Percentiles rank a stretch among this genome's conserved stretches.
Evolutionary conservation across 2,113 vertebrate species (phyloP).

Genomic region (Psittacara wagleri): DNA sequence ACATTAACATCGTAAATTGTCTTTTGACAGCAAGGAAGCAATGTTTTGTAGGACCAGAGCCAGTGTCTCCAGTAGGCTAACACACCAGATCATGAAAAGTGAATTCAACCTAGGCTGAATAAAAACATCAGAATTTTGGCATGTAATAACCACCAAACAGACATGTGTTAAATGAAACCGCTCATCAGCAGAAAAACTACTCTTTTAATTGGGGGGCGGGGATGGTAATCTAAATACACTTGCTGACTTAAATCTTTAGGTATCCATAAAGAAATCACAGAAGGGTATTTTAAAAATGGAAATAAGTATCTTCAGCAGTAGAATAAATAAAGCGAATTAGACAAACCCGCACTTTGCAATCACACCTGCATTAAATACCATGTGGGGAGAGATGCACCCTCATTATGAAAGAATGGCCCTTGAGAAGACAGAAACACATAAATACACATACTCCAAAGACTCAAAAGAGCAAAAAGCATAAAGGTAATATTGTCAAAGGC

Average conservation of each 20-base stretch:
- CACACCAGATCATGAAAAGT: not conserved
- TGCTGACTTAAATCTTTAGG: not conserved
- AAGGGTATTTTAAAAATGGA: not conserved
- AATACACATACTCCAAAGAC: not conserved
- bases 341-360: not conserved
- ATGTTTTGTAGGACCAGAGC: not conserved
- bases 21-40: not conserved
- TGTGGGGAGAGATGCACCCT: not conserved
- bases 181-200: not conserved
- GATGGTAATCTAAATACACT: not conserved
- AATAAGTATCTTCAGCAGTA: not conserved
- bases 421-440: not conserved
- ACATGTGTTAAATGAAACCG: accelerated
- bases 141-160: not conserved
- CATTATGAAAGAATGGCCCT: not conserved
- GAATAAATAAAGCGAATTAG: not conserved
- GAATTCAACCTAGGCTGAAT: not conserved
- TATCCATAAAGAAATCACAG: not conserved
- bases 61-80: not conserved
- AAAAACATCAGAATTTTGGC: accelerated
- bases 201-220: not conserved
- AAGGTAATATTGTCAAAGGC: not conserved
- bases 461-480: not conserved
- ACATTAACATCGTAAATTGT: not conserved
- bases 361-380: not conserved